A percentile compares a stretch with the other conserved stretches of the same genome.
phyloP scores from a whole-genome alignment of 23 tunicate genomes.

The Trididemnum miniatum region DNA sequence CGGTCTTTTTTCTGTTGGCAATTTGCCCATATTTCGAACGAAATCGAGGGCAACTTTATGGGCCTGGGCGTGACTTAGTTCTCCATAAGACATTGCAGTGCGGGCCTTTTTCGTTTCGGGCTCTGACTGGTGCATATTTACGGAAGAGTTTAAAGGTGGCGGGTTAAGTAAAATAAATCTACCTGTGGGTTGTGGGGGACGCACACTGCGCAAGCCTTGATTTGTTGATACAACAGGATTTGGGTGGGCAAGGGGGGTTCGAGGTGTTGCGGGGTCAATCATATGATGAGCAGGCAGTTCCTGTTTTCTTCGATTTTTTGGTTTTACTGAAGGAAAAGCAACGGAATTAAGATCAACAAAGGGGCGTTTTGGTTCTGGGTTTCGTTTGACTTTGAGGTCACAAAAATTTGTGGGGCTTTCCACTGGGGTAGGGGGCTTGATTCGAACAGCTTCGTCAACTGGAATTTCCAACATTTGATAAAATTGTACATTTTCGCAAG shows the following conservation, averaged over 20 bases:
- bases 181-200: neutral
- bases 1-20: constrained; percentile 15
- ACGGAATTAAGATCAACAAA: neutral
- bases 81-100: neutral
- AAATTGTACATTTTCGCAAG: constrained; percentile 22
- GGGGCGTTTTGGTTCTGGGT: neutral
- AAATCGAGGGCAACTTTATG: constrained; percentile 55
- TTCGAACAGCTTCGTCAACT: constrained; percentile 55
- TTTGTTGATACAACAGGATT: neutral
- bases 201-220: neutral
- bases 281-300: constrained; percentile 26
- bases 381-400: neutral
- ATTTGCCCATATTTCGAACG: constrained; percentile 39
- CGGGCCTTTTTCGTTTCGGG: neutral
- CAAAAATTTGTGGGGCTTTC: constrained; percentile 28
- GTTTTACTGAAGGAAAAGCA: neutral
- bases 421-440: constrained; percentile 67
- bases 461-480: constrained; percentile 50
- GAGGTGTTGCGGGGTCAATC: neutral
- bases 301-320: constrained; percentile 43
- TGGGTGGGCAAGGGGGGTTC: neutral
- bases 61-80: constrained; percentile 47
- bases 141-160: neutral
- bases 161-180: neutral
- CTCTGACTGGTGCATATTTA: neutral